Evolutionary conservation across 2,797 vertebrate species (phyloP), one percentile per base, ranked within the genome.

Genomic region (Xerus rutilus): DNA sequence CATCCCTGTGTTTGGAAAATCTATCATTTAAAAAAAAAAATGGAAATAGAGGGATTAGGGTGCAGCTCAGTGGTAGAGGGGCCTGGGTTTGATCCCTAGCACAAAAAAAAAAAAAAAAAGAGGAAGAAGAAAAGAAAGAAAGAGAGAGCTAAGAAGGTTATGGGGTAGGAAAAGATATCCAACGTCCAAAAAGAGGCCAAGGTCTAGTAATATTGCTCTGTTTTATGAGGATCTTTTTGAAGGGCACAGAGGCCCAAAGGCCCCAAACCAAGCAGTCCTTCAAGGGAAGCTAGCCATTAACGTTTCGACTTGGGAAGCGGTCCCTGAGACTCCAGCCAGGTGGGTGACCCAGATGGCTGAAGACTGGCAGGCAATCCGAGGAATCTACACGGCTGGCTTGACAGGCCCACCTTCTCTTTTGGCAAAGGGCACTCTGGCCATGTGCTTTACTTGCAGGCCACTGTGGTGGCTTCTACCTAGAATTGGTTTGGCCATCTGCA

Each of bases 241-340:
- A 95, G 76, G 88, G 35, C 35, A 79, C 7, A 77, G 47, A 39
- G 11, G 18, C 30, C 69, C 45, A 23, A 78, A 88, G 72, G 0
- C 21, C 52, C 65, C 13, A 25, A 43, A 30, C 1, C 1, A 0
- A 78, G 49, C 30, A 45, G 89, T 65, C 45, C 70, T n/a, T 11
- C 39, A 78, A 86, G 59, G 11, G 25, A 47, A 45, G 13, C 5
- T 35, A 25, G 59, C 4, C 28, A 1, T 35, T 18, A 72, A 9
- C 18, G 52, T 54, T 49, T 82, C 20, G 49, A 7, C 35, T 17
- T 52, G 47, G 43, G 21, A 28, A 39, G 83, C 47, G 14, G 90
- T 72, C 87, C 47, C 74, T 21, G 73, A 77, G 65, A 69, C 52
- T 72, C 91, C 43, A 86, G 73, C 64, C 93, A 94, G 73, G 93